phyloP scores from a whole-genome alignment of 2,888 invertebrate species.

The Eupithecia inturbata region DNA sequence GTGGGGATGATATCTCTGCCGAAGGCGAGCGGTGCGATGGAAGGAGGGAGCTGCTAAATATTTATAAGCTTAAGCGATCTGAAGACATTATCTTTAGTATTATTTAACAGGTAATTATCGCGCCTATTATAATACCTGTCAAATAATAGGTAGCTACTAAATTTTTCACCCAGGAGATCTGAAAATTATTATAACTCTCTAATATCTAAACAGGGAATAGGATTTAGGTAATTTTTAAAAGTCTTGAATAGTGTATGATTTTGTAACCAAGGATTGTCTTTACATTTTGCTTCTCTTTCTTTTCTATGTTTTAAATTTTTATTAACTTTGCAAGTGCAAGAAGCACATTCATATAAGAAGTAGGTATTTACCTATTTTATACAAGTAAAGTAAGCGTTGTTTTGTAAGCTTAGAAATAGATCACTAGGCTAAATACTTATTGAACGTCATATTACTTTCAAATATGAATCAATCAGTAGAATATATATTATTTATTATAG shows the following conservation, averaged over 20 bases:
- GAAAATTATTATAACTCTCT: background rate
- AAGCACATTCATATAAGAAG: background rate
- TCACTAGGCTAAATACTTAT: background rate
- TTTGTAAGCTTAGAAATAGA: background rate
- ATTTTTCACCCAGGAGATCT: background rate
- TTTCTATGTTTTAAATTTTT: background rate
- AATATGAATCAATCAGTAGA: background rate
- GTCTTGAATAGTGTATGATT: background rate
- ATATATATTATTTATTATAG: background rate
- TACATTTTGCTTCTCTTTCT: background rate
- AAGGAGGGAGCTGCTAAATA: too few species aligned
- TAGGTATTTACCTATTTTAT: background rate
- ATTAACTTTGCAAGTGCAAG: background rate
- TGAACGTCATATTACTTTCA: background rate
- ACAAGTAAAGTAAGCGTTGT: background rate
- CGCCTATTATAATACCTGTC: too few species aligned
- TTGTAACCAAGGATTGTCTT: background rate
- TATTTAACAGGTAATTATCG: too few species aligned
- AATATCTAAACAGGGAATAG: background rate
- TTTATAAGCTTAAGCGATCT: too few species aligned
- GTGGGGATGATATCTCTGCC: too few species aligned
- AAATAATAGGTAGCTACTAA: background rate
- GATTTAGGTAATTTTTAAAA: background rate
- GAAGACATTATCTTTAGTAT: too few species aligned
- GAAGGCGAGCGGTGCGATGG: too few species aligned